Percentiles rank a stretch among this genome's conserved stretches.
phyloP scores from a whole-genome alignment of 2,797 vertebrate genomes.

The Bradypodion ventrale region DNA sequence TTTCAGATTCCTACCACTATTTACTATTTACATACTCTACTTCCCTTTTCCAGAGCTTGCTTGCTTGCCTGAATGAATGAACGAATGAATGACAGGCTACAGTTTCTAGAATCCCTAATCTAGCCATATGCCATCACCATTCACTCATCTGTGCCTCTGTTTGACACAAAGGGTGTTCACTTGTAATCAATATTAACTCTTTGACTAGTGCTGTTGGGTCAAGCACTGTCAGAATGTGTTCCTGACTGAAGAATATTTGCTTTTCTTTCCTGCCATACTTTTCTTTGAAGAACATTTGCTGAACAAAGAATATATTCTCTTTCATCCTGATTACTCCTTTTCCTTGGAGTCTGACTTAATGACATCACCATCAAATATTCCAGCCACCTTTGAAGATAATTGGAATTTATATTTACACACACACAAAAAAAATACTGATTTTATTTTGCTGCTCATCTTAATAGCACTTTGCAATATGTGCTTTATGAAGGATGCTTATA shows the following conservation, averaged over 20 bases:
- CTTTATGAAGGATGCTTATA: constrained; percentile 54
- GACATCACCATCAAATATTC: background rate
- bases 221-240: constrained; percentile 1
- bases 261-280: background rate
- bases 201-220: constrained; percentile 29
- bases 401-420: background rate
- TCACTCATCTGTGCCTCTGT: background rate
- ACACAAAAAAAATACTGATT: rapidly evolving
- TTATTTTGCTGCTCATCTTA: background rate
- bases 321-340: background rate
- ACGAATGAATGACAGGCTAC: too few species aligned
- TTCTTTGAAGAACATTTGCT: constrained; percentile 21
- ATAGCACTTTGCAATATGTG: constrained; percentile 34
- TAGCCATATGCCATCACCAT: background rate
- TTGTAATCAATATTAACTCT: constrained; percentile 2
- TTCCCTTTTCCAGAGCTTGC: too few species aligned
- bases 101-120: too few species aligned
- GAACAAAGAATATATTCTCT: background rate
- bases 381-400: constrained; percentile 10
- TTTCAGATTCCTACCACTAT: background rate
- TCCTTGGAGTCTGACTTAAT: background rate
- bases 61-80: too few species aligned
- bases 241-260: background rate
- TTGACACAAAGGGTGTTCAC: constrained; percentile 6
- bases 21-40: too few species aligned